Base-by-base conservation (phyloP, 2,113 vertebrate species). In the Galbula dea region DNA sequence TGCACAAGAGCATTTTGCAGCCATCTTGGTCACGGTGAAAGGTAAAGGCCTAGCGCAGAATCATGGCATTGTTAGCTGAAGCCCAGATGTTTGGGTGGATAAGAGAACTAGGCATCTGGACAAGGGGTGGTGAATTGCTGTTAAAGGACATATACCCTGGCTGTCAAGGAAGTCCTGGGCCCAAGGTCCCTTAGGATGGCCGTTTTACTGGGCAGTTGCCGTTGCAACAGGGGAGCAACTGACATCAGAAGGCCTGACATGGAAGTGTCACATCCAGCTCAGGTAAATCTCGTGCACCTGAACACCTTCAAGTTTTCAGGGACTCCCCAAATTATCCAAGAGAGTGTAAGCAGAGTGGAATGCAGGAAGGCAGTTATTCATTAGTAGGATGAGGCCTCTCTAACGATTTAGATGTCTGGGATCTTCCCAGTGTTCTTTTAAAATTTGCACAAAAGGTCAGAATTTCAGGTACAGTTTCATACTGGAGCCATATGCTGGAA, bases 191-290 rank as follows among this genome's bases (percentile, higher is more conserved):
- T 11, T 15, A 39, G 14, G 16, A 20, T 26, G 65, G 22, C 17
- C 1, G 30, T 72, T 86, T 57, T 65, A 17, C 19, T 52, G 3
- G 13, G 55, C 15, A 3, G 12, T 24, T 78, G 51, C 37, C 52
- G 15, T 4, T 13, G 23, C 3, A 15, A 34, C 12, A 37, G 26
- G 7, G 26, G 13, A 11, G 36, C 20, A 18, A 54, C 58, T 34
- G 34, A 22, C 2, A 0, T 24, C 3, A 0, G 6, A 14, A 65
- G 9, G 23, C 36, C 23, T 30, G 36, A 39, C 12, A 32, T 57
- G n/a, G 30, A 1, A 1, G 43, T 1, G 0, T 36, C 59, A n/a
- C 27, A 21, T 37, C 27, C 34, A 37, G 27, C 41, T 75, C n/a
- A 32, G 45, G 62, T 55, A 34, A 63, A 66, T 17, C 34, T 37